Evolutionary conservation across 2,113 vertebrate species (phyloP).

Genomic region (Tichodroma muraria): DNA sequence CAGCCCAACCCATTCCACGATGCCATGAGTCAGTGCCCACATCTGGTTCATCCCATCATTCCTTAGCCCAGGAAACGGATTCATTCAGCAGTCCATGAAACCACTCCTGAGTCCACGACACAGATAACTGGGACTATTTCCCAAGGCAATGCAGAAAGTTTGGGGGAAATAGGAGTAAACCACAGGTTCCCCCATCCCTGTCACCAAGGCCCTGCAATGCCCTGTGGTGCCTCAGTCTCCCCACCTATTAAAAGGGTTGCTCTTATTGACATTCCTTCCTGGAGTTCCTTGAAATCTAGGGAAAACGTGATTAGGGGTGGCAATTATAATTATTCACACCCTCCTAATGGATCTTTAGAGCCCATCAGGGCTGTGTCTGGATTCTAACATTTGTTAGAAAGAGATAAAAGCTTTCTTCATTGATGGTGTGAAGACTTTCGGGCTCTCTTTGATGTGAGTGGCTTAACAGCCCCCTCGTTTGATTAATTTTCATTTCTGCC

Average conservation of each 20-base stretch:
- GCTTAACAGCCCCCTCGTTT: conserved; percentile 5
- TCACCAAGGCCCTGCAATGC: not conserved
- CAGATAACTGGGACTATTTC: not conserved
- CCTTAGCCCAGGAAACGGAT: not conserved
- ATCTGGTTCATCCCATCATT: not conserved
- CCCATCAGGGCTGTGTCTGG: not conserved
- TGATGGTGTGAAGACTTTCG: not conserved
- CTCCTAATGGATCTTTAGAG: not conserved
- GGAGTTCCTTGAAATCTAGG: not conserved
- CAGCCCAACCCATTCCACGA: not conserved
- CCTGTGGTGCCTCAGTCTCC: not conserved
- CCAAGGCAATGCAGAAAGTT: not conserved
- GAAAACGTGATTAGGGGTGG: not conserved
- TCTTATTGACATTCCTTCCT: not conserved
- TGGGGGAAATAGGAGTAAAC: not conserved
- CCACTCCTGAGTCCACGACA: not conserved
- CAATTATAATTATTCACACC: not conserved
- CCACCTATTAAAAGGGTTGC: not conserved
- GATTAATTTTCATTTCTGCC: conserved; percentile 31
- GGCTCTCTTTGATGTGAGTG: not conserved
- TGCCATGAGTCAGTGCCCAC: not conserved
- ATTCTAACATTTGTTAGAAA: not conserved
- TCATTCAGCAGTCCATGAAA: not conserved
- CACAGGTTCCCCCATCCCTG: fast-evolving
- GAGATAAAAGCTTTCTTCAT: not conserved